Conservation (phyloP, 2,888 invertebrate species). For the Drosophila greeni region DNA sequence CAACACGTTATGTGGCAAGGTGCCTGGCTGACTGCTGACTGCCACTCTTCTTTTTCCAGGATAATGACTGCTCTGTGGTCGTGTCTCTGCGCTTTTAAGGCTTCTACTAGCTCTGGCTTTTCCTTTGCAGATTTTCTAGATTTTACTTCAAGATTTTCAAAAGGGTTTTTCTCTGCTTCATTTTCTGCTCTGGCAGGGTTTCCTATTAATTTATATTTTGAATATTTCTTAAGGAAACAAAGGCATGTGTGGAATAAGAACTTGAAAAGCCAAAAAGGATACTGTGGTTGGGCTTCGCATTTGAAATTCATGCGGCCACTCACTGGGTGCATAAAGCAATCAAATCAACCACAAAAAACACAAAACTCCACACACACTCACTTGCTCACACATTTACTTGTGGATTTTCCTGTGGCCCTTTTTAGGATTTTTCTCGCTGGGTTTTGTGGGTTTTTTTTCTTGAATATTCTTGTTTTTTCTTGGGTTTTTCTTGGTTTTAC, state of each 20-base stretch:
- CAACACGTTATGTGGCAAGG: slow-evolving; percentile 60
- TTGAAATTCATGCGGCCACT: slow-evolving; percentile 77
- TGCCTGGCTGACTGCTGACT: slow-evolving; percentile 1
- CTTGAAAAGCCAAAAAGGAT: slow-evolving; percentile 1
- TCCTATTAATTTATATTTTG: slow-evolving; percentile 1
- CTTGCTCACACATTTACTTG: neutral
- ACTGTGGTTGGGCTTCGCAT: slow-evolving; percentile 57
- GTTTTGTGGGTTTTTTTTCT: neutral
- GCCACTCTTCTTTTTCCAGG: slow-evolving; percentile 14
- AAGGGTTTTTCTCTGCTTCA: too few species aligned
- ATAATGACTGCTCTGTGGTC: slow-evolving; percentile 61
- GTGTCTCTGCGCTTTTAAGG: slow-evolving; percentile 51
- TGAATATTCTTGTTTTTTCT: too few species aligned
- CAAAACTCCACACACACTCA: slow-evolving; percentile 34
- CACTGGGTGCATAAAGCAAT: slow-evolving; percentile 77
- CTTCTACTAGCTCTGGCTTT: too few species aligned
- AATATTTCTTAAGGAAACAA: neutral
- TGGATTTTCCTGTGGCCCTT: slow-evolving; percentile 12
- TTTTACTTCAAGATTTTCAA: neutral
- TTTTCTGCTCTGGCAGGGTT: neutral
- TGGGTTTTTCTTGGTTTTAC: too few species aligned
- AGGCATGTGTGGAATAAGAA: neutral
- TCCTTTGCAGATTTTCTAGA: neutral
- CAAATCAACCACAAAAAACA: slow-evolving; percentile 76
- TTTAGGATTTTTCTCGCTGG: slow-evolving; percentile 8